Conservation (phyloP, 92 coral and sea anemone genomes). For the Zoanthus sansibaricus region DNA sequence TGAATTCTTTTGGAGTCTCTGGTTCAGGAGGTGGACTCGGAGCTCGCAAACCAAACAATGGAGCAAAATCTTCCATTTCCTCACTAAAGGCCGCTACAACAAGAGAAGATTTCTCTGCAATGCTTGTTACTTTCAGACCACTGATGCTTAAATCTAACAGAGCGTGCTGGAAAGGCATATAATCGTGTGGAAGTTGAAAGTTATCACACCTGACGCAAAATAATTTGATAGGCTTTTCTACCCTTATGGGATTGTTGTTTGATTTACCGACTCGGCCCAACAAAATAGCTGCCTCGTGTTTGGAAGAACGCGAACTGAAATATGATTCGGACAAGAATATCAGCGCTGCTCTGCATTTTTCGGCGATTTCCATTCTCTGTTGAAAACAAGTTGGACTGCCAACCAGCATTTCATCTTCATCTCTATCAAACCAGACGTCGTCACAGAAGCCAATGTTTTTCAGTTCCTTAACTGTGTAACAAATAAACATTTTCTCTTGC, state of each 20-base stretch:
- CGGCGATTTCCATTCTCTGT: slow-evolving; percentile 89
- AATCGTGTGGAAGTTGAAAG: slow-evolving; percentile 63
- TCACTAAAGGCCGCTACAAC: slow-evolving; percentile 87
- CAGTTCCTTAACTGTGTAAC: slow-evolving; percentile 85
- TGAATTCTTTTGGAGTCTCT: slow-evolving; percentile 60
- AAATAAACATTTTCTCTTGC: slow-evolving; percentile 79
- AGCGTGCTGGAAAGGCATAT: slow-evolving; percentile 56
- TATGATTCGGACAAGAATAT: slow-evolving; percentile 82
- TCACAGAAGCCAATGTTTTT: slow-evolving; percentile 91
- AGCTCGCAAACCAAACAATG: slow-evolving; percentile 78
- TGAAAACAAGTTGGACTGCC: slow-evolving; percentile 76
- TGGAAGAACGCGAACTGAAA: slow-evolving; percentile 66
- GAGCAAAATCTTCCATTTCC: slow-evolving; percentile 81
- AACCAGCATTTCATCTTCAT: slow-evolving; percentile 76
- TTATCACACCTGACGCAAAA: slow-evolving; percentile 80
- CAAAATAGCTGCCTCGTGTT: slow-evolving; percentile 79
- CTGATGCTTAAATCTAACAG: slow-evolving; percentile 68
- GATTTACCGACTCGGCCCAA: slow-evolving; percentile 68
- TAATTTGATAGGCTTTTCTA: slow-evolving; percentile 73
- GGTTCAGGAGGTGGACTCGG: slow-evolving; percentile 72
- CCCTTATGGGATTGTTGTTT: slow-evolving; percentile 48
- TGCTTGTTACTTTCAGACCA: slow-evolving; percentile 57
- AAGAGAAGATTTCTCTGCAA: slow-evolving; percentile 90
- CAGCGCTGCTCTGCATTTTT: slow-evolving; percentile 91
- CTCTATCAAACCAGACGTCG: slow-evolving; percentile 98